Conservation (phyloP, 2,113 vertebrate genomes). For the Mola mola region DNA sequence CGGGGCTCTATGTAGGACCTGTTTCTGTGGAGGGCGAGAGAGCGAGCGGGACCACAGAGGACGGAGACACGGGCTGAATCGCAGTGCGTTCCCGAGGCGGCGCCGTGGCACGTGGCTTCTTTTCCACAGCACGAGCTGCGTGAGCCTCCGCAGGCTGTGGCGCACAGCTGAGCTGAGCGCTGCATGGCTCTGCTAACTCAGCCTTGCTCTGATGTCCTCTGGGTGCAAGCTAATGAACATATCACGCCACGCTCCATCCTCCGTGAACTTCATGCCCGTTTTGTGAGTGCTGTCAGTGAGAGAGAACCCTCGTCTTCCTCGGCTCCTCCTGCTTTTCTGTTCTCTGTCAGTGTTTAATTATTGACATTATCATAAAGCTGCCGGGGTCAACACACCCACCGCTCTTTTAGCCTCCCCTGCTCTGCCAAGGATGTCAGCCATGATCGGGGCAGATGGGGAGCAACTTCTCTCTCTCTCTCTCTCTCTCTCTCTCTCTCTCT, state of each 20-base stretch:
- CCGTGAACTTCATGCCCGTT: conserved; percentile 3
- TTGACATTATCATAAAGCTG: too few species aligned
- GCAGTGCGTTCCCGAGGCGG: conserved; percentile 22
- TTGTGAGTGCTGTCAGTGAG: neutral
- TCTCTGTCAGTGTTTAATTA: conserved; percentile 42
- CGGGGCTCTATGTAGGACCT: conserved; percentile 33
- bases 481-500: neutral
- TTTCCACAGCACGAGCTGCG: neutral
- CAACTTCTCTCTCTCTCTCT: conserved; percentile 20
- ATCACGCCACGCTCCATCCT: conserved; percentile 36
- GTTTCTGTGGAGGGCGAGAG: too few species aligned
- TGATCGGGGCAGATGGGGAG: conserved; percentile 36
- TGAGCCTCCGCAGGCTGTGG: conserved; percentile 25
- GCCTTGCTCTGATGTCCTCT: conserved; percentile 68
- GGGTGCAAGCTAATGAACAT: conserved; percentile 56
- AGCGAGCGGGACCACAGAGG: neutral
- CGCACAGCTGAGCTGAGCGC: conserved; percentile 36
- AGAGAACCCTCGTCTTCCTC: conserved; percentile 2
- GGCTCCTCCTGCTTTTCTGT: neutral
- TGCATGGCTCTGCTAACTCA: conserved; percentile 61
- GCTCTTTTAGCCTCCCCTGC: neutral
- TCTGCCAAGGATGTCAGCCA: conserved; percentile 7
- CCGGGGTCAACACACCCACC: too few species aligned
- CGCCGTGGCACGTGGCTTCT: conserved; percentile 20
- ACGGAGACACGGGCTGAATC: neutral